A percentile compares a stretch with the other conserved stretches of the same genome.
Conservation (phyloP, 2,113 vertebrate genomes). For the Azemiops feae region DNA sequence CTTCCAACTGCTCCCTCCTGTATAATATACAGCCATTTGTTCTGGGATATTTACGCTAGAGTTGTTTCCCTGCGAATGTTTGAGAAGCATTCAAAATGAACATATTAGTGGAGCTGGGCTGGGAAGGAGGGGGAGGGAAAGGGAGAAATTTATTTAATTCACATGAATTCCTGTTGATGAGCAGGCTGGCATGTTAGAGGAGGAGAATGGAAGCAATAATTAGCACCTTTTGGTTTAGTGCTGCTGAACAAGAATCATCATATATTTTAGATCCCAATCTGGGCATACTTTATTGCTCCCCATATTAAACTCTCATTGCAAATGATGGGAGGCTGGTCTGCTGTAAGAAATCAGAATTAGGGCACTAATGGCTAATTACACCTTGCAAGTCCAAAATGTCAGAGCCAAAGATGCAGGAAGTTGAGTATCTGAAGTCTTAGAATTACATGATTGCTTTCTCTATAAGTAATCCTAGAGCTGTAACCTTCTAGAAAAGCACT, state of each 20-base stretch:
- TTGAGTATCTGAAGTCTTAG: neutral
- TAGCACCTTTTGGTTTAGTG: conserved; percentile 57
- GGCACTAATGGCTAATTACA: conserved; percentile 49
- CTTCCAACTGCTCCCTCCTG: conserved; percentile 86
- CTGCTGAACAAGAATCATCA: conserved; percentile 42
- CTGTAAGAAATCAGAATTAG: conserved; percentile 34
- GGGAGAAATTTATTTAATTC: conserved; percentile 76
- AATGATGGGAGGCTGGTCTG: conserved; percentile 29
- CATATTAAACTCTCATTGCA: conserved; percentile 13
- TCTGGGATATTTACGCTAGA: conserved; percentile 84
- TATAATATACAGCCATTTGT: conserved; percentile 86
- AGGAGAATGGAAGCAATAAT: conserved; percentile 58
- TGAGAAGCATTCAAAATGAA: conserved; percentile 84
- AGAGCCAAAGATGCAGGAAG: neutral
- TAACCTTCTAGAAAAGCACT: neutral
- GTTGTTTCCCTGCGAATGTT: conserved; percentile 83
- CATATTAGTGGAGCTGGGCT: conserved; percentile 66
- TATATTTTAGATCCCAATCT: conserved; percentile 25
- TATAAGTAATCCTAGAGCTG: neutral
- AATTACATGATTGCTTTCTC: neutral
- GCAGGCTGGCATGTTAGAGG: conserved; percentile 58
- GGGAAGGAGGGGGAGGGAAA: conserved; percentile 58
- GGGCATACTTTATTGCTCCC: neutral
- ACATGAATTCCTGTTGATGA: conserved; percentile 63
- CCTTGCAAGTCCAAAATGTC: neutral